These are phyloP conservation scores for Iguana delicatissima DNA, from an alignment of 2,797 vertebrate genomes.

Conservation along the genomic window DNA sequence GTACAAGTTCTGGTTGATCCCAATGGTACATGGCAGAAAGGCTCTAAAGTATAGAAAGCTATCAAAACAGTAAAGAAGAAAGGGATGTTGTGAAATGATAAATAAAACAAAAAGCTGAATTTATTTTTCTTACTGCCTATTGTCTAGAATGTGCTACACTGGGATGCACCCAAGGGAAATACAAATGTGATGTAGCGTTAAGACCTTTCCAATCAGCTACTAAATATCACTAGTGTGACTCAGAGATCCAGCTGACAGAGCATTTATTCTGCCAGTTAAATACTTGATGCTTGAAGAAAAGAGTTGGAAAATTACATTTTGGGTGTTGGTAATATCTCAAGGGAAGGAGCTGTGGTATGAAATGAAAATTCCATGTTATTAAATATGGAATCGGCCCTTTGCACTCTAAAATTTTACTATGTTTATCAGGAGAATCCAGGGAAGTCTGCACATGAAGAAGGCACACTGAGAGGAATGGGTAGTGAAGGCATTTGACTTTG, in stretches of 20 bases:
- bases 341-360: conserved; percentile 53
- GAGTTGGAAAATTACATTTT: conserved; percentile 63
- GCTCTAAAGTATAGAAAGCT: background rate
- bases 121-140: conserved; percentile 38
- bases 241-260: conserved; percentile 33
- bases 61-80: conserved; percentile 2
- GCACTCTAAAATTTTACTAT: conserved; percentile 50
- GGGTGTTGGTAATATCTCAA: conserved; percentile 46
- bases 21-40: background rate
- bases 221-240: conserved; percentile 38
- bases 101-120: conserved; percentile 9
- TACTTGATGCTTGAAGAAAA: conserved; percentile 46
- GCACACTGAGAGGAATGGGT: conserved; percentile 29
- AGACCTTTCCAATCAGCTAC: conserved; percentile 46
- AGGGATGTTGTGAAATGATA: background rate
- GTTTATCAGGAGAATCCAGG: conserved; percentile 51
- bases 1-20: background rate
- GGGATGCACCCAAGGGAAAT: conserved; percentile 41
- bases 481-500: conserved; percentile 34
- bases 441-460: conserved; percentile 41
- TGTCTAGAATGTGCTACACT: background rate
- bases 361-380: conserved; percentile 54
- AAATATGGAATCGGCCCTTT: conserved; percentile 55
- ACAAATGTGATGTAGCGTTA: background rate
- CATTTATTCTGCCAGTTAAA: conserved; percentile 66